phyloP scores from a whole-genome alignment of 1,140 invertebrate species.

The Triops longicaudatus region DNA sequence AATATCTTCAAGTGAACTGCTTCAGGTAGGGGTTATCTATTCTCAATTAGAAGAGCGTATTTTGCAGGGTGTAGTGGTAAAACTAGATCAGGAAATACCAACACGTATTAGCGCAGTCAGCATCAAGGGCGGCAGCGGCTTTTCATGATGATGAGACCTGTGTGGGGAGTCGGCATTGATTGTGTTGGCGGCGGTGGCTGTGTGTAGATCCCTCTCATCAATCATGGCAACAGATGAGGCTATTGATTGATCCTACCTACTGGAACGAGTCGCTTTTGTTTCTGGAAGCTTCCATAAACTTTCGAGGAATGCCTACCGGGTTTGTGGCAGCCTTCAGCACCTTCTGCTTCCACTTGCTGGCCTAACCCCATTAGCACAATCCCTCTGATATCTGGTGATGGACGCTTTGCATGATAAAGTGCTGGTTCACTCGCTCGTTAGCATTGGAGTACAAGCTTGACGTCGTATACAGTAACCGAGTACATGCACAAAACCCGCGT shows the following conservation, averaged over 20 bases:
- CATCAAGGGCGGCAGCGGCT: background rate
- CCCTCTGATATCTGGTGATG: background rate
- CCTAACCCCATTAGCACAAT: background rate
- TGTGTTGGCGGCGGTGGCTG: conserved; percentile 5
- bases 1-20: background rate
- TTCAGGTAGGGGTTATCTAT: background rate
- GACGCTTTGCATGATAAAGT: background rate
- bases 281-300: background rate
- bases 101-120: background rate
- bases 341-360: background rate
- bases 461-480: too few relatives aligned
- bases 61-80: background rate
- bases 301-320: background rate
- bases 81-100: background rate
- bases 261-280: conserved; percentile 1
- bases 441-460: background rate
- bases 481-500: background rate
- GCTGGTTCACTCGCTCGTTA: background rate
- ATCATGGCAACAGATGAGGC: background rate
- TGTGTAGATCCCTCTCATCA: background rate
- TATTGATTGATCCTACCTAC: background rate
- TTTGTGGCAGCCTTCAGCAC: background rate
- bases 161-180: background rate
- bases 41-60: background rate
- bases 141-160: background rate